Evolutionary conservation across 2,113 vertebrate species (phyloP).

Genomic region (Oncorhynchus keta): DNA sequence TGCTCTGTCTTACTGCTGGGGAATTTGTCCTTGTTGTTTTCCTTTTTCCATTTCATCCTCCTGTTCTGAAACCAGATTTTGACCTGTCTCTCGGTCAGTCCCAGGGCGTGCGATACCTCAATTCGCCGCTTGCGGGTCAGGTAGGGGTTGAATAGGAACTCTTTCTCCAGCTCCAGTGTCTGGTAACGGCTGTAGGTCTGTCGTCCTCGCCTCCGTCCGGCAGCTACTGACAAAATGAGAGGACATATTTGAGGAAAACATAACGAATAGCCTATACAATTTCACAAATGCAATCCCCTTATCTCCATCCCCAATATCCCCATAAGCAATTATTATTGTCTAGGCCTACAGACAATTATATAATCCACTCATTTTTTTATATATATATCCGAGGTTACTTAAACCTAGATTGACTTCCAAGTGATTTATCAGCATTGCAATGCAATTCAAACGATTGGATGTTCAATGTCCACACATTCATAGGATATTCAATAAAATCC

Average conservation of each 20-base stretch:
- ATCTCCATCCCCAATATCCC: not conserved
- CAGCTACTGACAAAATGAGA: conserved; percentile 84
- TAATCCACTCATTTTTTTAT: not conserved
- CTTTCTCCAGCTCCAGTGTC: conserved; percentile 98
- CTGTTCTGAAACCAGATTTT: conserved; percentile 99
- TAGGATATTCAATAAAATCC: not conserved
- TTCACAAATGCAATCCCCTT: not conserved
- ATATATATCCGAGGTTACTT: not conserved
- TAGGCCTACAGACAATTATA: conserved; percentile 19
- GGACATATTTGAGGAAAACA: conserved; percentile 38
- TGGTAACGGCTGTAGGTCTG: conserved; percentile 99
- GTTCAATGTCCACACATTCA: not conserved
- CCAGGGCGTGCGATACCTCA: conserved; percentile 97
- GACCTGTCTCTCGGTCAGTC: conserved; percentile 97
- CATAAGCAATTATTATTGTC: conserved; percentile 31
- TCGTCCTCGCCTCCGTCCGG: conserved; percentile 94
- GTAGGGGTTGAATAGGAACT: conserved; percentile 98
- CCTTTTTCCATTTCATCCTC: conserved; percentile 99
- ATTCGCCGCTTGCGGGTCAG: conserved; percentile 97
- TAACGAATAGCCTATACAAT: not conserved
- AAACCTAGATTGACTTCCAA: not conserved
- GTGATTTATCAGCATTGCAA: not conserved
- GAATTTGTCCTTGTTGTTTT: conserved; percentile 99
- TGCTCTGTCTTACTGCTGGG: conserved; percentile 98
- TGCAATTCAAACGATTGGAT: not conserved